A percentile compares a stretch with the other conserved stretches of the same genome.
phyloP scores from a whole-genome alignment of 2,797 vertebrate species.

The Ctenosaura bakeri region DNA sequence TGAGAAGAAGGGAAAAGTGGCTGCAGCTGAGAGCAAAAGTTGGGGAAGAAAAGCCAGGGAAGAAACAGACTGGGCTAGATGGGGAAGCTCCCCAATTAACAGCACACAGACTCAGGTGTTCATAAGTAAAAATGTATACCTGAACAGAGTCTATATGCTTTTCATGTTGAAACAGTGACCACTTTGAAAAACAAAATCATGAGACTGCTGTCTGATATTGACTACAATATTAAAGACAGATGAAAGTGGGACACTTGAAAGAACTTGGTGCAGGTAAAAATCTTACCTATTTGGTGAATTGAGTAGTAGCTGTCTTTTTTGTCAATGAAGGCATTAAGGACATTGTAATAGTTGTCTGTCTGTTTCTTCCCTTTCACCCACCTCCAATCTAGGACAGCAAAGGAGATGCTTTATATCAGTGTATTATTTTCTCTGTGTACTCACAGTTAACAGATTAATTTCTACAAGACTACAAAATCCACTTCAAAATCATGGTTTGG shows the following conservation, averaged over 20 bases:
- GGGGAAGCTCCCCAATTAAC: neutral
- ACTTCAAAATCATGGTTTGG: neutral
- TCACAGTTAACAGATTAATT: neutral
- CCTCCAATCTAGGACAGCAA: slow-evolving; percentile 89
- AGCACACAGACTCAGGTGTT: neutral
- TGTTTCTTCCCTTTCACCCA: slow-evolving; percentile 90
- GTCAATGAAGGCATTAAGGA: slow-evolving; percentile 96
- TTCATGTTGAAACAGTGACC: neutral
- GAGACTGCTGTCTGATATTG: neutral
- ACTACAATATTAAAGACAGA: neutral
- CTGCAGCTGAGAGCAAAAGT: too few relatives aligned
- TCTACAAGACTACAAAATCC: neutral
- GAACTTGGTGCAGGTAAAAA: rapidly evolving
- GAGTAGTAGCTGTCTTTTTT: slow-evolving; percentile 99
- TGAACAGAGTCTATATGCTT: neutral
- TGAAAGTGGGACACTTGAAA: neutral
- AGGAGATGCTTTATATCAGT: neutral
- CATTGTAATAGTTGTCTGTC: slow-evolving; percentile 89
- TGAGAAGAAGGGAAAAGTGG: neutral
- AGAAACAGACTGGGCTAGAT: neutral
- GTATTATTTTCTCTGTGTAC: neutral
- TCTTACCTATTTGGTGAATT: slow-evolving; percentile 97
- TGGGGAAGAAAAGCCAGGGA: too few relatives aligned
- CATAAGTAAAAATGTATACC: neutral
- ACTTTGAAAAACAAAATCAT: neutral